Percentiles rank a stretch among this genome's conserved stretches.
These are phyloP conservation scores for Syrmaticus mikado DNA, from an alignment of 2,113 vertebrate species.

Conservation along the genomic window DNA sequence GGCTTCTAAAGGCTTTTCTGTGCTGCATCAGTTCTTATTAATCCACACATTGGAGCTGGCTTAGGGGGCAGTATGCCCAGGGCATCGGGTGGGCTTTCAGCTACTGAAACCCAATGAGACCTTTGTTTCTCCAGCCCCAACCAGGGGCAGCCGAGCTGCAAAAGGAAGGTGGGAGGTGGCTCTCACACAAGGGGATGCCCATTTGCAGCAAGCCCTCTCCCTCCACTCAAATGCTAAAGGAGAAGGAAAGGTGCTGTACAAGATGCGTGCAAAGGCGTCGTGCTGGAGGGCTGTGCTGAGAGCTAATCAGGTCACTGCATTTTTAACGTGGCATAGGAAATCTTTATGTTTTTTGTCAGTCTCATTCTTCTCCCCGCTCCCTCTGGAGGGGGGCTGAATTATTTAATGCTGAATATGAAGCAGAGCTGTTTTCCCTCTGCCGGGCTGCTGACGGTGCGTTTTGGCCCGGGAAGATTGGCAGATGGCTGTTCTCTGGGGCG, in stretches of 20 bases:
- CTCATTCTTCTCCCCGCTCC: neutral
- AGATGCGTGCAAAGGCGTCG: neutral
- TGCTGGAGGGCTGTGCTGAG: neutral
- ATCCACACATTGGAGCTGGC: neutral
- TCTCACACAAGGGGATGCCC: rapidly evolving
- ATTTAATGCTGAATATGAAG: neutral
- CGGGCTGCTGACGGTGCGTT: neutral
- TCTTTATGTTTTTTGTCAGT: constrained; percentile 27
- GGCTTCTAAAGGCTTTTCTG: constrained; percentile 21
- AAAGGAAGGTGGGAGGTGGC: rapidly evolving
- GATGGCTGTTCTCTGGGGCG: neutral
- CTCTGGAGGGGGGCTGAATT: constrained; percentile 31
- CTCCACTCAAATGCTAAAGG: neutral
- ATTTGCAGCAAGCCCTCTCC: rapidly evolving
- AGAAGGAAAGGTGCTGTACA: neutral
- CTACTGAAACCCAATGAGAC: neutral
- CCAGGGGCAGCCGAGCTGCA: rapidly evolving
- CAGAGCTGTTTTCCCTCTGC: neutral
- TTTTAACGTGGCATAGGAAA: constrained; percentile 1
- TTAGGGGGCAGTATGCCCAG: too few relatives aligned
- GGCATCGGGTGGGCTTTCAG: neutral
- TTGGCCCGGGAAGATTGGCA: neutral
- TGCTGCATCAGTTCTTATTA: neutral
- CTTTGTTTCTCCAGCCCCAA: too few relatives aligned
- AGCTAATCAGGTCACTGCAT: neutral